These are phyloP conservation scores for Augochlorella aurata DNA, from an alignment of 2,888 invertebrate species.

Conservation along the genomic window DNA sequence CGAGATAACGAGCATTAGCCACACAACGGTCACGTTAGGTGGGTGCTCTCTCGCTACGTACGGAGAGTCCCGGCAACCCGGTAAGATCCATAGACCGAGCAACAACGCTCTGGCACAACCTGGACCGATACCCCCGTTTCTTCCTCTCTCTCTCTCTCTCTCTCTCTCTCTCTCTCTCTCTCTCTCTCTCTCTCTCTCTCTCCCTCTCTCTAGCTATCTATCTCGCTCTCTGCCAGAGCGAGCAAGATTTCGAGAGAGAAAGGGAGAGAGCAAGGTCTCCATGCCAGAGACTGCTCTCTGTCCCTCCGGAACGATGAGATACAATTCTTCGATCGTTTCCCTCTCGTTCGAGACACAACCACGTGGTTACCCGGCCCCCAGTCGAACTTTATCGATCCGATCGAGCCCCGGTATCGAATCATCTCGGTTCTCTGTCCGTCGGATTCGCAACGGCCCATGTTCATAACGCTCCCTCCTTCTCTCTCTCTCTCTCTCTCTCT, in stretches of 20 bases:
- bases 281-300: no score
- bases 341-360: background rate
- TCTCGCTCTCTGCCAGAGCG: no score
- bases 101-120: no score
- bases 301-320: no score
- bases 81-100: slow-evolving; percentile 55
- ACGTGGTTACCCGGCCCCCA: slow-evolving; percentile 6
- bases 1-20: slow-evolving; percentile 82
- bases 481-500: no score
- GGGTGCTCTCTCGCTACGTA: slow-evolving; percentile 56
- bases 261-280: no score
- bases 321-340: background rate
- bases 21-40: slow-evolving; percentile 76
- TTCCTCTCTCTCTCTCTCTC: no score
- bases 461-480: slow-evolving; percentile 19
- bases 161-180: no score
- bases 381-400: slow-evolving; percentile 28
- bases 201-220: no score
- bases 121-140: no score
- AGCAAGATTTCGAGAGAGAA: no score
- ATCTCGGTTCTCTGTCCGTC: slow-evolving; percentile 9
- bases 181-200: no score
- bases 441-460: slow-evolving; percentile 19
- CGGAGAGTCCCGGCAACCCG: slow-evolving; percentile 61
- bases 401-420: slow-evolving; percentile 25